Evolutionary conservation across 2,113 vertebrate genomes (phyloP).

Genomic region (Mastomys natalensis): DNA sequence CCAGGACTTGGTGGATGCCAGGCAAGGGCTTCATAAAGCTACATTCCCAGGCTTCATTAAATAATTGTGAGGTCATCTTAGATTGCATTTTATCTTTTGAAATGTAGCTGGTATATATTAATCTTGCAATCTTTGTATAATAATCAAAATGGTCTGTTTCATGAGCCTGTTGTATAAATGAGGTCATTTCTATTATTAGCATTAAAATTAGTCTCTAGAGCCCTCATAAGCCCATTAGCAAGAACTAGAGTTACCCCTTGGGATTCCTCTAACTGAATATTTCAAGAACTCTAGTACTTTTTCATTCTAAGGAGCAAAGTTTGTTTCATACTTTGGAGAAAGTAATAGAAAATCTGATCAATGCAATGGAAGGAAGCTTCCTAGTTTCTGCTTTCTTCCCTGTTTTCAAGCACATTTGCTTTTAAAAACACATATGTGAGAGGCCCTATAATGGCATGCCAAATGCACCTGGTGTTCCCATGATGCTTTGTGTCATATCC

Average conservation of each 20-base stretch:
- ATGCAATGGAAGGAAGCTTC: background rate
- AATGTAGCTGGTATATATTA: slow-evolving; percentile 57
- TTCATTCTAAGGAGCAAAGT: slow-evolving; percentile 31
- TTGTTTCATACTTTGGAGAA: background rate
- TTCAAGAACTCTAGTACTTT: slow-evolving; percentile 61
- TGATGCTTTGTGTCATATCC: background rate
- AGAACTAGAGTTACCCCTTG: slow-evolving; percentile 59
- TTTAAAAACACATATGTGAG: background rate
- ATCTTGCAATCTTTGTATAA: slow-evolving; percentile 59
- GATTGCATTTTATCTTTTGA: slow-evolving; percentile 60
- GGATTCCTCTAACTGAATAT: slow-evolving; percentile 54
- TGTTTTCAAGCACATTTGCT: background rate
- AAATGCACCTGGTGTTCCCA: background rate
- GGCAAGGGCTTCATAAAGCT: background rate
- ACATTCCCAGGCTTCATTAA: background rate
- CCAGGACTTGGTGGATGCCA: background rate
- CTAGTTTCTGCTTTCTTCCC: background rate
- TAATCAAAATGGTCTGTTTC: slow-evolving; percentile 62
- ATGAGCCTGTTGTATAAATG: slow-evolving; percentile 65
- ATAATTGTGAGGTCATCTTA: slow-evolving; percentile 56
- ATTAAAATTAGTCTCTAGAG: slow-evolving; percentile 70
- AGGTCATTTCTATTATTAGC: slow-evolving; percentile 67
- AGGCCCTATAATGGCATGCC: background rate
- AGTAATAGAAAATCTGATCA: slow-evolving; percentile 52
- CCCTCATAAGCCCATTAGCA: slow-evolving; percentile 43